These are phyloP conservation scores for Eumaeus atala DNA, from an alignment of 1,140 invertebrate species.

Conservation along the genomic window DNA sequence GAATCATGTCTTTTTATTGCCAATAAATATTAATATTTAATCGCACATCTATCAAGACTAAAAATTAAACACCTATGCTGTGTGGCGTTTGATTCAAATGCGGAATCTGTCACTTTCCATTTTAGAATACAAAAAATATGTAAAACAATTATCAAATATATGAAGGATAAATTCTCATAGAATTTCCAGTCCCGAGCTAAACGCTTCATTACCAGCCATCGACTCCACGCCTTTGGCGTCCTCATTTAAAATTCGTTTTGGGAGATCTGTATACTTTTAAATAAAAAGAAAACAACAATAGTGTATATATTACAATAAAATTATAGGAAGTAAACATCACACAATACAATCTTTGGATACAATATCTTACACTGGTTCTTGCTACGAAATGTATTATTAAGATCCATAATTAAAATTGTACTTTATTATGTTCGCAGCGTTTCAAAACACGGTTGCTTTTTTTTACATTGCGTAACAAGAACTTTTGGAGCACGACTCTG, in stretches of 20 bases:
- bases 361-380: constrained; percentile 35
- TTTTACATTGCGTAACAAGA: constrained; percentile 15
- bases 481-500: constrained; percentile 6
- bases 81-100: neutral
- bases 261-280: constrained; percentile 51
- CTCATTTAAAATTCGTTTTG: constrained; percentile 35
- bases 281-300: constrained; percentile 61
- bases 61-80: too few relatives aligned
- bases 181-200: neutral
- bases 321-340: constrained; percentile 67
- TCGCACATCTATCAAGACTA: neutral
- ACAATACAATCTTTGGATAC: constrained; percentile 71
- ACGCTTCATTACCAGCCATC: constrained; percentile 14
- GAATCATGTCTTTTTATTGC: constrained; percentile 12
- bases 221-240: constrained; percentile 13
- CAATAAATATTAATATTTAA: neutral
- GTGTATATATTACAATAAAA: constrained; percentile 64
- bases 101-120: neutral
- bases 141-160: constrained; percentile 2
- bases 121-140: constrained; percentile 9
- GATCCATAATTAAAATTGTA: neutral
- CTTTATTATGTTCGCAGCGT: too few relatives aligned
- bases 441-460: neutral
- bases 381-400: constrained; percentile 13
- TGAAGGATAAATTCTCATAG: neutral